These are phyloP conservation scores for Zapus hudsonius DNA, from an alignment of 2,113 vertebrate genomes.

Conservation along the genomic window DNA sequence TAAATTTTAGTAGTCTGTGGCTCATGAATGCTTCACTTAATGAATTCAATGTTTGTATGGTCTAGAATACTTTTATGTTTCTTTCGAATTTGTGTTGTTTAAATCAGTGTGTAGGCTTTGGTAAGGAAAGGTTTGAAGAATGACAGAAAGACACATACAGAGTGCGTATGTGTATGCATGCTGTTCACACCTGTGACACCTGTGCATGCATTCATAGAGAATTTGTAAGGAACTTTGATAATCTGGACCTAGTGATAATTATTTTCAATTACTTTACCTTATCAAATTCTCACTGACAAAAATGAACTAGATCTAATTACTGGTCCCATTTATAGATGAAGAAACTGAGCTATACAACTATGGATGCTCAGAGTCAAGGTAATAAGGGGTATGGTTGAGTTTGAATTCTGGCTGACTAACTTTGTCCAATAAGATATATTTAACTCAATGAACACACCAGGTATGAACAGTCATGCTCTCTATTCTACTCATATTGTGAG, in stretches of 20 bases:
- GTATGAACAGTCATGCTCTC: background rate
- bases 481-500: background rate
- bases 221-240: background rate
- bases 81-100: constrained; percentile 12
- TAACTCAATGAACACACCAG: background rate
- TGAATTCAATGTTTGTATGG: constrained; percentile 45
- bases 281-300: background rate
- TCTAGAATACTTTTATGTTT: constrained; percentile 42
- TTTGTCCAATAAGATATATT: background rate
- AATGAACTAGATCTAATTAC: background rate
- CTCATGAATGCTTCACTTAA: constrained; percentile 2
- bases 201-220: background rate
- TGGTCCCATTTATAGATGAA: background rate
- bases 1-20: constrained; percentile 37
- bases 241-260: background rate
- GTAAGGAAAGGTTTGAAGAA: background rate
- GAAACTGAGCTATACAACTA: background rate
- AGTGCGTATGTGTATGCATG: background rate
- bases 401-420: background rate
- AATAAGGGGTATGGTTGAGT: background rate
- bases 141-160: background rate
- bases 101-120: background rate
- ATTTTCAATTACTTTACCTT: background rate
- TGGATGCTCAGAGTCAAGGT: background rate
- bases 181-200: background rate